Base-by-base conservation (phyloP, 2,113 vertebrate species). In the Etia nguti region DNA sequence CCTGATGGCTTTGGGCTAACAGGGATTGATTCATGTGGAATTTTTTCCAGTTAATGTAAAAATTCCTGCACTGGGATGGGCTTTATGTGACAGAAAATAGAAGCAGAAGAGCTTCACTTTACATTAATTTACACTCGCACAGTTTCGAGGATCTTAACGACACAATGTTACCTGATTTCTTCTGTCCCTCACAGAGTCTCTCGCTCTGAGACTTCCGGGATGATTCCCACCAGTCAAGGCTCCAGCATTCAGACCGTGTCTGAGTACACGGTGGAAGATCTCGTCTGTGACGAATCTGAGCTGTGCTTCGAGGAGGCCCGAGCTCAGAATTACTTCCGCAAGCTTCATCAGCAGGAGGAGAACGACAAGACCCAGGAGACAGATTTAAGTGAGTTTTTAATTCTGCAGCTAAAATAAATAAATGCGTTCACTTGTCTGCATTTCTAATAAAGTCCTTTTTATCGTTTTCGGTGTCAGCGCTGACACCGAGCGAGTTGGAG, bases 241-340 rank as follows among this genome's bases (percentile, higher is more conserved):
- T 4, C 83, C 22, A 2, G 59, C 2, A 20, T 77, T 10, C 75
- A 54, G 85, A 92, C 88, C 4, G 90, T 97, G 26, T 88, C 95
- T 0, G 96, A 95, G 95, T 98, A 98, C 88, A 91, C 91, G 46
- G 96, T 91, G 82, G 94, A 96, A 0, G 95, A 95, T 4, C 96
- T 98, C 3, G 41, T 92, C 15, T 96, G 93, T 50, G 96, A 96
- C 6, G 97, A 95, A 0, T 96, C 96, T 0, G 98, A 98, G 83
- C 80, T 97, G 13, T 96, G 96, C 48, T 98, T 98, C 16, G 98
- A 98, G 92, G 98, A 98, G 91, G 93, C 97, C 26, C 87, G 98
- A 88, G 97, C 98, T 0, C 91, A 86, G 15, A 83, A 82, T 8
- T 96, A 96, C 92, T 95, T 95, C 24, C 50, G 29, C 3, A 96